These are phyloP conservation scores for Anarsia innoxiella DNA, from an alignment of 2,888 invertebrate genomes.

Conservation along the genomic window DNA sequence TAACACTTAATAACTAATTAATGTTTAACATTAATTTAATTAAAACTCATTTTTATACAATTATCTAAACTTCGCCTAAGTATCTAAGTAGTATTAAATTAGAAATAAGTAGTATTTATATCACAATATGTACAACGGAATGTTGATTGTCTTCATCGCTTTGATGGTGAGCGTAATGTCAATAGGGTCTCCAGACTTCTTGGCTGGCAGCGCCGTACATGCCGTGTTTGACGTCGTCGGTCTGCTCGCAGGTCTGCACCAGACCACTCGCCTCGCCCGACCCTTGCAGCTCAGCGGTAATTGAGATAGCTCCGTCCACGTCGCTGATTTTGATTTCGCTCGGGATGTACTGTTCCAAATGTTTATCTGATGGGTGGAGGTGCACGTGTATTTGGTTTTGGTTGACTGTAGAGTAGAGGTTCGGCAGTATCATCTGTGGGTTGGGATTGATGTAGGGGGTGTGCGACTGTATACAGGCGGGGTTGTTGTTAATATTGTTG, in stretches of 20 bases:
- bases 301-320: conserved; percentile 73
- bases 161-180: conserved; percentile 40
- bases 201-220: conserved; percentile 52
- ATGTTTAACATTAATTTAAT: conserved; percentile 68
- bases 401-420: conserved; percentile 88
- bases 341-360: conserved; percentile 78
- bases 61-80: too few species aligned
- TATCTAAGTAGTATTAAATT: conserved; percentile 14
- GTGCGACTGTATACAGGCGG: conserved; percentile 69
- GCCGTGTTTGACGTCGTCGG: conserved; percentile 70
- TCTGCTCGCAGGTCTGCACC: conserved; percentile 68
- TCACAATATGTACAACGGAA: conserved; percentile 69
- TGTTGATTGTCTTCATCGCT: conserved; percentile 31
- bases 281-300: conserved; percentile 65
- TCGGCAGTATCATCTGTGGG: conserved; percentile 84
- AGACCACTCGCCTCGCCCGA: conserved; percentile 63
- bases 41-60: conserved; percentile 28
- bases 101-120: conserved; percentile 37
- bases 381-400: conserved; percentile 91
- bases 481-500: conserved; percentile 75
- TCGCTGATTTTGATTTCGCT: conserved; percentile 78
- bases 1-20: conserved; percentile 63
- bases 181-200: conserved; percentile 84
- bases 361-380: conserved; percentile 80
- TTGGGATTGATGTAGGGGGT: conserved; percentile 77